Evolutionary conservation across 2,888 invertebrate species (phyloP).

Genomic region (Andricus curvator): DNA sequence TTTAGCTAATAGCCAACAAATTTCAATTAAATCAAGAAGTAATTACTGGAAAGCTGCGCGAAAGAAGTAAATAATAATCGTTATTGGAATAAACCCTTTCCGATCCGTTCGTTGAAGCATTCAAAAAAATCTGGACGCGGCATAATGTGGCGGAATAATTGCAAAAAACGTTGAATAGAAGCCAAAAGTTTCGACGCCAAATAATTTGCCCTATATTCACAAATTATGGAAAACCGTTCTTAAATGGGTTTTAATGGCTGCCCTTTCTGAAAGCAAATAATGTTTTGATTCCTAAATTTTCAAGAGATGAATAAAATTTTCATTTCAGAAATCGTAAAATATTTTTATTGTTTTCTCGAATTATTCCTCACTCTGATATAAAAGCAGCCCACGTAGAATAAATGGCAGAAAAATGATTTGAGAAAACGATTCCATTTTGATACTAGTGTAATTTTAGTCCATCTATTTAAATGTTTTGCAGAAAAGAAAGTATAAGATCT

Average conservation of each 20-base stretch:
- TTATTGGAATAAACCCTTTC: conserved; percentile 32
- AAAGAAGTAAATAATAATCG: neutral
- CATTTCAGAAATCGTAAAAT: neutral
- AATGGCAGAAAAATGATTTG: neutral
- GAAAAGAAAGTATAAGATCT: conserved; percentile 5
- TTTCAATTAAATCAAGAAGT: neutral
- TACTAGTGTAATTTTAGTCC: neutral
- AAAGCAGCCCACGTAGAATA: neutral
- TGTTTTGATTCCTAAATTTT: neutral
- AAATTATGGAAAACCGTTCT: neutral
- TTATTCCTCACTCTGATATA: neutral
- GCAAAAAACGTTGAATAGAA: conserved; percentile 37
- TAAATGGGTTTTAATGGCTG: neutral
- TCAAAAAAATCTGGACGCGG: conserved; percentile 7
- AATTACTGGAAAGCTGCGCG: neutral
- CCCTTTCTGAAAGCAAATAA: neutral
- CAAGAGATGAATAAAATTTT: neutral
- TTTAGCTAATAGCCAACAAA: neutral
- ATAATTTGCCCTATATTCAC: conserved; percentile 34
- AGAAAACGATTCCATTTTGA: neutral
- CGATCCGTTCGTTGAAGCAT: conserved; percentile 24
- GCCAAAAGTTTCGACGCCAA: conserved; percentile 34
- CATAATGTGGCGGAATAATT: conserved; percentile 30
- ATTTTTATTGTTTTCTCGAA: neutral
- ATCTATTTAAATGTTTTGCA: conserved; percentile 4